Base-by-base conservation (phyloP, 2,888 invertebrate species). In the Rhamnusium bicolor region DNA sequence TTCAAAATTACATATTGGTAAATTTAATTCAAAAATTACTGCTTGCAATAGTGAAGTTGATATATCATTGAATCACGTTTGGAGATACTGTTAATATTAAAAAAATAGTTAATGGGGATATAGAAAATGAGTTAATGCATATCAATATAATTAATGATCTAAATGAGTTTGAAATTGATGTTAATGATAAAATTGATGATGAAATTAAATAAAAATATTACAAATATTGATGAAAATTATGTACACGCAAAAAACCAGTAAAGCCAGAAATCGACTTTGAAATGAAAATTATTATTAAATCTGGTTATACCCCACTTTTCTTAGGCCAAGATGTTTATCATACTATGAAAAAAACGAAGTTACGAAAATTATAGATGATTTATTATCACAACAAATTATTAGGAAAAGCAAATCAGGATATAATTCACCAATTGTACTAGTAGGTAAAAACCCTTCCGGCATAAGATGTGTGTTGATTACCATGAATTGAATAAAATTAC, bases 401-500 rank as follows among this genome's bases (percentile, higher is more conserved):
- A 62, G 62, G 27, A 47, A 63, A 49, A 74, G 74, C 24, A n/a
- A 10, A 53, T 72, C 72, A 29, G 32, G 69, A 40, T 72, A 69
- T 61, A 32, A 47, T 54, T 62, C 62, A 10, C 67, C 70, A 7
- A 69, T 74, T 60, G 61, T 71, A 0, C 32, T 74, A 32, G 65
- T 74, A 5, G 19, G 21, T 10, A 72, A 72, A 60, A 71, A 74
- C 53, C 60, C 60, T 8, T 40, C 40, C n/a, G 60, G 60, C 2
- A 7, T 60, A 14, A 62, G 84, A 10, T 6, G 24, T 24, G 6
- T 71, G 74, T 84, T 0, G 83, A 85, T 72, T 84, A 79, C 61
- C 58, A 83, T 1, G 71, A 73, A 18, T 60, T 85, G 21, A 84
- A 84, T 65, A 79, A 78, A 63, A 71, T 79, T 8, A 82, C 79